Evolutionary conservation across 2,888 invertebrate genomes (phyloP), one percentile per base, ranked within the genome.

Genomic region (Rhingia rostrata): DNA sequence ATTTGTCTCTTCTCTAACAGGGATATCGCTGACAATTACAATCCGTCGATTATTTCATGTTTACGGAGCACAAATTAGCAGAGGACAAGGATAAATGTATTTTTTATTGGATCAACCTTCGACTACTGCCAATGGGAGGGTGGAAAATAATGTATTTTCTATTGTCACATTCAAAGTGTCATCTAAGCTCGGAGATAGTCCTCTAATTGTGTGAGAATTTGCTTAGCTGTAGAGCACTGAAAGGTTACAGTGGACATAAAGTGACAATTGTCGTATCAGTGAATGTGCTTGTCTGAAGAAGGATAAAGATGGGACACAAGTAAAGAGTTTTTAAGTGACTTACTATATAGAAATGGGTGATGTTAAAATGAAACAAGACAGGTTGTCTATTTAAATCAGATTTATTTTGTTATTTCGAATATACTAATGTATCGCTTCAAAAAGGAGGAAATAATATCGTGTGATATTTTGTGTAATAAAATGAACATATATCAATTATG

Each of bases 191-290:
- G 6, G n/a, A 22, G 22, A 22, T 78, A 7, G 37, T 69, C 14
- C 35, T 56, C 61, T 83, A 83, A 83, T 83, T 83, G 67, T 54
- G 53, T 73, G 53, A 43, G 45, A 4, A 61, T 56, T 41, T 63
- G 35, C 37, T 60, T 7, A 30, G 2, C 35, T n/a, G 41, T 22
- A 22, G 47, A 14, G 14, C 5, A n/a, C 6, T 35, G 41, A 45
- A 35, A 10, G 12, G 35, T 60, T 75, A 37, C 58, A 35, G 56
- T 45, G 39, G 47, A 3, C 5, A 43, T 39, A 41, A 73, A 56
- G 72, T 83, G 75, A 67, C 67, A 79, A 79, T 79, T 82, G 79
- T 66, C 77, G 79, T 70, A 66, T 83, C 83, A 67, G 70, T 47
- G 60, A 58, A 47, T 70, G 43, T 63, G 22, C 1, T 74, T 39